Evolutionary conservation across 2,113 vertebrate genomes (phyloP).

Genomic region (Podocnemis expansa): DNA sequence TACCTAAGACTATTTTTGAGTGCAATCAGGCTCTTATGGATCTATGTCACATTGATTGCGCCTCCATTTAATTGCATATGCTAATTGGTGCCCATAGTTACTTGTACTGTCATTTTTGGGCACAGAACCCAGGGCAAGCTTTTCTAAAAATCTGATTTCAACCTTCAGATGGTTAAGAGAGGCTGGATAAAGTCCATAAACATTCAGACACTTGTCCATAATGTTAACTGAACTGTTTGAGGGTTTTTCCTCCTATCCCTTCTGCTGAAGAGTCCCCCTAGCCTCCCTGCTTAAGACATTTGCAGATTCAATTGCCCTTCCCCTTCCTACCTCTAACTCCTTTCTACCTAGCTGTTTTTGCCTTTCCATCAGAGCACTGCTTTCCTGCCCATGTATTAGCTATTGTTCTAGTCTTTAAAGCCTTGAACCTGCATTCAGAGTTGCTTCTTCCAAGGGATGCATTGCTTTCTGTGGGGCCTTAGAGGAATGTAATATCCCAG

Average conservation of each 20-base stretch:
- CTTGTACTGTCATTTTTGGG: neutral
- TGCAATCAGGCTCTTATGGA: neutral
- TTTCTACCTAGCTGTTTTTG: neutral
- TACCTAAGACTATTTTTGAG: neutral
- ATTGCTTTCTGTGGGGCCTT: slow-evolving; percentile 7
- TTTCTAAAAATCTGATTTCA: neutral
- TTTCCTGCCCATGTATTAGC: neutral
- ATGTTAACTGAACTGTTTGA: neutral
- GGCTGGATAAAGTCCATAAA: neutral
- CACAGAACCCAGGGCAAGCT: neutral
- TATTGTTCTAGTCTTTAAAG: neutral
- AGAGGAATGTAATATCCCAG: neutral
- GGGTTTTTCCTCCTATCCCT: neutral
- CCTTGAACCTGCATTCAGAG: neutral
- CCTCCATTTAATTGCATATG: neutral
- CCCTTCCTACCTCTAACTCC: neutral
- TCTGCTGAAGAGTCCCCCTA: neutral
- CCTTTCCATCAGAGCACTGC: neutral
- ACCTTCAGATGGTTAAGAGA: neutral
- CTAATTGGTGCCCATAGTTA: neutral
- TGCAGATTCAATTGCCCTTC: neutral
- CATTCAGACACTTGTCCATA: neutral
- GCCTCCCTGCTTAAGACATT: neutral
- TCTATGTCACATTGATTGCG: neutral
- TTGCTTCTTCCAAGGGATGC: neutral